These are phyloP conservation scores for Xenops minutus DNA, from an alignment of 2,797 vertebrate species.

Conservation along the genomic window DNA sequence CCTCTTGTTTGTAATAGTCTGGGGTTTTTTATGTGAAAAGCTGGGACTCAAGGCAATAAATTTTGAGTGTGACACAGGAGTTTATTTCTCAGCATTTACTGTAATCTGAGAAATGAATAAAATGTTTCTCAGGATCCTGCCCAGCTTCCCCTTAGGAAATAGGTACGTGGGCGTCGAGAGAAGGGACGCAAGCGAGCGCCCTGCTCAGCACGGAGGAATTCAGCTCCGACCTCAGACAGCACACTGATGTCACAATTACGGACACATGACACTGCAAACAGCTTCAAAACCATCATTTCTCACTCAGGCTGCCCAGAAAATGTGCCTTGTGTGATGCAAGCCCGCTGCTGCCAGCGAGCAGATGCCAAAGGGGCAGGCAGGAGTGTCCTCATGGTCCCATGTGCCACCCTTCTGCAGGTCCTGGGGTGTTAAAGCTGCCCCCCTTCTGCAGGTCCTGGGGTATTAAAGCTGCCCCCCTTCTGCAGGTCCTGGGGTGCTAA, in stretches of 20 bases:
- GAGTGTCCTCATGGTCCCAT: neutral
- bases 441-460: neutral
- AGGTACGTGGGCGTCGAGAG: neutral
- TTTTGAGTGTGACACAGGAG: neutral
- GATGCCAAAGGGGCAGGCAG: neutral
- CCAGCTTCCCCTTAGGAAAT: constrained; percentile 19
- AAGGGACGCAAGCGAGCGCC: neutral
- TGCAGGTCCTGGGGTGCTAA: too few relatives aligned
- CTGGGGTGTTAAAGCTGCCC: neutral
- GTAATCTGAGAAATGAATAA: constrained; percentile 47
- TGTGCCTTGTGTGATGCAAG: neutral
- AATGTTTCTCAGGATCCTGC: neutral
- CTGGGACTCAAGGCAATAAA: neutral
- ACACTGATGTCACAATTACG: neutral
- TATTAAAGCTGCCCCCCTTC: too few relatives aligned
- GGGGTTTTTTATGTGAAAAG: neutral
- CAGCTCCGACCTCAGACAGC: constrained; percentile 23
- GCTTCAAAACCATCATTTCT: neutral
- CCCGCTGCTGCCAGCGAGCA: neutral
- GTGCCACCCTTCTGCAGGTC: neutral
- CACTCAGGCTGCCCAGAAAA: neutral
- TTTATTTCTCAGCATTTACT: constrained; percentile 19
- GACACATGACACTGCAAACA: neutral
- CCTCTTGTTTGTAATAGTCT: neutral
- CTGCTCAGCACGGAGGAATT: constrained; percentile 31